phyloP scores from a whole-genome alignment of 2,888 invertebrate species.

The Automeris io region DNA sequence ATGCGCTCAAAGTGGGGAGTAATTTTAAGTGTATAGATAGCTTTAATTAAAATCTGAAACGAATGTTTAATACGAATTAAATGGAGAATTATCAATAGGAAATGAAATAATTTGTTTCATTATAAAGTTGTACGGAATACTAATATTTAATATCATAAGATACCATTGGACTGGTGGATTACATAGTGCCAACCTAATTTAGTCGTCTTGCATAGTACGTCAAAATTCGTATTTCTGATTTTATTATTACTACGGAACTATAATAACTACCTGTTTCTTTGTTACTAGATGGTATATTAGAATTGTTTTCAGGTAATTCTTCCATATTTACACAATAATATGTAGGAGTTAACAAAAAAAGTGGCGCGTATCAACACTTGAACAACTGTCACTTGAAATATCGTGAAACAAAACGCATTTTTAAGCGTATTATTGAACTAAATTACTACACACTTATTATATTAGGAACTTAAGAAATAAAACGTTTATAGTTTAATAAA shows the following conservation, averaged over 20 bases:
- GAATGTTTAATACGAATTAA: no score
- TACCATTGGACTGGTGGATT: no score
- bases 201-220: conserved; percentile 19
- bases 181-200: no score
- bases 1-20: no score
- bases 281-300: conserved; percentile 31
- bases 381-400: conserved; percentile 57
- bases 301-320: conserved; percentile 31
- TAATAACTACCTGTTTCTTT: conserved; percentile 37
- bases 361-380: conserved; percentile 53
- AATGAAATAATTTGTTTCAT: no score
- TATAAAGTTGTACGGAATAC: no score
- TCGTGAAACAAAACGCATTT: conserved; percentile 37
- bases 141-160: no score
- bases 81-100: no score
- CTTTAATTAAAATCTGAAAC: no score
- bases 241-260: conserved; percentile 19
- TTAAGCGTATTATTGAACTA: conserved; percentile 18
- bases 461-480: background rate
- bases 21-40: no score
- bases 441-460: background rate
- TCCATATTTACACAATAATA: conserved; percentile 39
- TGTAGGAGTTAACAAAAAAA: conserved; percentile 32
- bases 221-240: conserved; percentile 21
- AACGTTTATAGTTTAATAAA: background rate